A percentile compares a stretch with the other conserved stretches of the same genome.
Conservation (phyloP, 2,888 invertebrate species). For the Plutella xylostella region DNA sequence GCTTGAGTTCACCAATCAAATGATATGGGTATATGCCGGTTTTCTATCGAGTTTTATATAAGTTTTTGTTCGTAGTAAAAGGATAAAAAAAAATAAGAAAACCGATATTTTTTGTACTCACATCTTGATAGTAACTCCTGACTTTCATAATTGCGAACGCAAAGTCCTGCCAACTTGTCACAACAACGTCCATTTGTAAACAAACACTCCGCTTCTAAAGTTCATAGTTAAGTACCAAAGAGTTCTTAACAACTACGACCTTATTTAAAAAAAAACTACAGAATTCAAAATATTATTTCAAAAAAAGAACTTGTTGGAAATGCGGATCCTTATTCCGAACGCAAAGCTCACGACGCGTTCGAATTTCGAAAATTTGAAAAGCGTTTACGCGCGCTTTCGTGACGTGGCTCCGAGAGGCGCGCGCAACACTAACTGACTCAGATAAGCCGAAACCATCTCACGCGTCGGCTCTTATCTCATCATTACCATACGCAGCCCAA, state of each 20-base stretch:
- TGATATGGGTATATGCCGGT: conserved; percentile 1
- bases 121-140: conserved; percentile 55
- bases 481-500: conserved; percentile 51
- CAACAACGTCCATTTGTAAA: conserved; percentile 15
- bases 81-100: background rate
- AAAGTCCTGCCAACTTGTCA: conserved; percentile 10
- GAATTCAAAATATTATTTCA: background rate
- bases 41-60: background rate
- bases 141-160: conserved; percentile 59
- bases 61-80: background rate
- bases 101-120: conserved; percentile 20
- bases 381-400: conserved; percentile 23
- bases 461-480: conserved; percentile 48
- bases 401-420: conserved; percentile 53
- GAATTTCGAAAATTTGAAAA: conserved; percentile 24
- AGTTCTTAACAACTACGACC: background rate
- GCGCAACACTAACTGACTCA: conserved; percentile 55
- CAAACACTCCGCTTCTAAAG: too few species aligned
- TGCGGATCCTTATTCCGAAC: conserved; percentile 18
- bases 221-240: conserved; percentile 1
- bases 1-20: conserved; percentile 3
- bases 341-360: conserved; percentile 13
- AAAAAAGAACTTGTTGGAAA: conserved; percentile 1
- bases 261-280: conserved; percentile 8
- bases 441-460: conserved; percentile 42